These are phyloP conservation scores for Chloroclystis v-ata DNA, from an alignment of 2,888 invertebrate species.

Conservation along the genomic window DNA sequence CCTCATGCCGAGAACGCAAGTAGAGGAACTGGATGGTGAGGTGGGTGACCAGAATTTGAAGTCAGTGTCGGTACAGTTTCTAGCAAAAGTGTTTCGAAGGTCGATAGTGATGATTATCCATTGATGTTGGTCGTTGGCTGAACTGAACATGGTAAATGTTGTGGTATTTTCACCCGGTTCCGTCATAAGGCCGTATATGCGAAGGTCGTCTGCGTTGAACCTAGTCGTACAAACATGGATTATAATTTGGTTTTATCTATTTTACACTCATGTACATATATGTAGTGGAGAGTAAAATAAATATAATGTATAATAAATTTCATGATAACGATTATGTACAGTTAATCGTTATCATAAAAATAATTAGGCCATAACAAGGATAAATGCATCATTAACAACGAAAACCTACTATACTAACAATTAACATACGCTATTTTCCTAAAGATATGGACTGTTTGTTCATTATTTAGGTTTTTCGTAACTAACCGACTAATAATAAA, in stretches of 20 bases:
- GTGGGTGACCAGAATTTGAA: conserved; percentile 94
- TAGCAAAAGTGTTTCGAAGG: conserved; percentile 74
- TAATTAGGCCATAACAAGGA: no score
- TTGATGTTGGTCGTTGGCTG: conserved; percentile 85
- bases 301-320: no score
- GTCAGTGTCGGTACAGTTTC: conserved; percentile 83
- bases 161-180: conserved; percentile 97
- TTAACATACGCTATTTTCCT: no score
- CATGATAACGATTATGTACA: no score
- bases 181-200: conserved; percentile 94
- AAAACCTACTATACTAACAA: no score
- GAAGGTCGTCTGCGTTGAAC: conserved; percentile 84
- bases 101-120: conserved; percentile 91
- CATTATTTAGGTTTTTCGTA: no score
- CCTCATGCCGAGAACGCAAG: conserved; percentile 88
- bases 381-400: no score
- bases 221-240: conserved; percentile 63
- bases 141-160: conserved; percentile 94
- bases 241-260: neutral
- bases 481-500: no score
- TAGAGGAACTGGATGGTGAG: conserved; percentile 76
- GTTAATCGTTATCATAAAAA: no score
- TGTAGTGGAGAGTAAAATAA: no score
- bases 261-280: no score
- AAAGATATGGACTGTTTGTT: no score